A percentile compares a stretch with the other conserved stretches of the same genome.
Conservation (phyloP, 2,113 vertebrate species). For the Archilochus colubris region DNA sequence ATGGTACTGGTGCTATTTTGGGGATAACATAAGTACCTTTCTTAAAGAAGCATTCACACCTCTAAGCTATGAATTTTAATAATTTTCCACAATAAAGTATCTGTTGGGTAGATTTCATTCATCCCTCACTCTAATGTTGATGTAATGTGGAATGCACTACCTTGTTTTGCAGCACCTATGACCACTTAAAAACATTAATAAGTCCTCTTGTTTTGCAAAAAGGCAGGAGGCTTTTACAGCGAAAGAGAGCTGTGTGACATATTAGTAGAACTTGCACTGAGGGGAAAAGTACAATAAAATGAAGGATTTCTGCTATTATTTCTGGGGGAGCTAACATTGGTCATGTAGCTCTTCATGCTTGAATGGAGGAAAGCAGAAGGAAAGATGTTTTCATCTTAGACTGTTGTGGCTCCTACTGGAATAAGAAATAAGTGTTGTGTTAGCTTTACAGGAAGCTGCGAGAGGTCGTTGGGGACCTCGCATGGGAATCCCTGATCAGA, state of each 20-base stretch:
- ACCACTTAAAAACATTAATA: background rate
- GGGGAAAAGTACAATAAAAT: background rate
- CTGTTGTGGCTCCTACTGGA: background rate
- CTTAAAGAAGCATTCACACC: constrained; percentile 81
- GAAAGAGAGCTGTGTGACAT: background rate
- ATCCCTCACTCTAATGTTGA: background rate
- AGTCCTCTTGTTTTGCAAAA: background rate
- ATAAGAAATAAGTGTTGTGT: background rate
- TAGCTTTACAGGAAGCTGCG: background rate
- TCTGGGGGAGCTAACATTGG: background rate
- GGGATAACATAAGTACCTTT: constrained; percentile 82
- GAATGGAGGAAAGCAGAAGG: background rate
- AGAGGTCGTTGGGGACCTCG: background rate
- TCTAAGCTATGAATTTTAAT: constrained; percentile 71
- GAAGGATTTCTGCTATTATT: background rate
- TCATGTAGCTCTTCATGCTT: background rate
- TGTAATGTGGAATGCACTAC: background rate
- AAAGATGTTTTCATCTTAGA: background rate
- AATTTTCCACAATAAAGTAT: constrained; percentile 60
- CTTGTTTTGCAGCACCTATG: background rate
- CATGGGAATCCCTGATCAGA: background rate
- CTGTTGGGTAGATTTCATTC: constrained; percentile 42
- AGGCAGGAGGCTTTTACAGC: background rate
- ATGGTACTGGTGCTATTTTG: constrained; percentile 81
- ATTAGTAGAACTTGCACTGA: background rate